These are phyloP conservation scores for Euwallacea fornicatus DNA, from an alignment of 1,140 invertebrate species.

Conservation along the genomic window DNA sequence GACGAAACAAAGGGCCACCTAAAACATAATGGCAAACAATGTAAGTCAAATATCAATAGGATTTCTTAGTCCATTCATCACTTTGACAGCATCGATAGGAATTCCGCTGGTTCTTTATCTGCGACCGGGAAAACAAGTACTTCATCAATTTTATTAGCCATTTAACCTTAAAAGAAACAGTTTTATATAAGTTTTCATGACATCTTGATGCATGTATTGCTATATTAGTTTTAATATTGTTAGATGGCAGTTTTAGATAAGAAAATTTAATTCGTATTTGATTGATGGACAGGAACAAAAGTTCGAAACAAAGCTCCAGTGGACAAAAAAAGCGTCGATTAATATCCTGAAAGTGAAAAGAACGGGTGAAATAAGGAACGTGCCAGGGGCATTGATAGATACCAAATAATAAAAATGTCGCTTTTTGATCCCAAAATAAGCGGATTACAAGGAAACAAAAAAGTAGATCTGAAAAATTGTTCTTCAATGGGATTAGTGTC, in stretches of 20 bases:
- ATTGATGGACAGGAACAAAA: no score
- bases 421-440: constrained; percentile 10
- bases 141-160: constrained; percentile 20
- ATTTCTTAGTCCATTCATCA: constrained; percentile 26
- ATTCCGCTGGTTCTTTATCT: constrained; percentile 24
- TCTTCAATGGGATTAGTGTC: constrained; percentile 17
- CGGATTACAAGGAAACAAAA: constrained; percentile 2
- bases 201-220: neutral
- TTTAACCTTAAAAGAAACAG: neutral
- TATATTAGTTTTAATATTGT: no score
- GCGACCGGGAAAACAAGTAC: constrained; percentile 14
- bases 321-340: no score
- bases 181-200: neutral
- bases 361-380: no score
- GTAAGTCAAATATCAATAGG: constrained; percentile 30
- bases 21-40: constrained; percentile 24
- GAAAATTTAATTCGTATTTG: no score
- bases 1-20: constrained; percentile 9
- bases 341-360: no score
- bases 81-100: constrained; percentile 24
- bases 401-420: constrained; percentile 18
- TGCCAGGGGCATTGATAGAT: neutral
- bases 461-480: neutral
- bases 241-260: no score
- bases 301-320: no score